A percentile compares a stretch with the other conserved stretches of the same genome.
phyloP scores from a whole-genome alignment of 30 jellyfish, hydroid and myxozoan genomes.

The Hydra vulgaris region DNA sequence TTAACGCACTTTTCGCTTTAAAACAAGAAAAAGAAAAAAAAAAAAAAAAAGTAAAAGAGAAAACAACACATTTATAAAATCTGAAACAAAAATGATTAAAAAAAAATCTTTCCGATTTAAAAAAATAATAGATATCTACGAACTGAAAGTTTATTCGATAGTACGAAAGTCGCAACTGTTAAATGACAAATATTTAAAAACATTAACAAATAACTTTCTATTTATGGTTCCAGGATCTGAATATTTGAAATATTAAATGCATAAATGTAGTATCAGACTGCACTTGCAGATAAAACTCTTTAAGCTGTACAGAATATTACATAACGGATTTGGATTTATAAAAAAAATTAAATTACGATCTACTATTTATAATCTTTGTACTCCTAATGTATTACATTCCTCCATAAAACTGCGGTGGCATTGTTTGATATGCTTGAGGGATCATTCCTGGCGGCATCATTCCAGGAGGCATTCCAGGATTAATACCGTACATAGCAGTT shows the following conservation, averaged over 20 bases:
- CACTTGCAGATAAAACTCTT: no score
- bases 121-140: background rate
- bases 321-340: background rate
- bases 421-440: background rate
- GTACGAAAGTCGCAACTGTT: background rate
- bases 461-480: conserved; percentile 53
- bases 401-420: background rate
- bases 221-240: background rate
- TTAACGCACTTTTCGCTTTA: background rate
- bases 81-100: background rate
- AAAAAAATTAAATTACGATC: background rate
- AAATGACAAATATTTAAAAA: background rate
- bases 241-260: background rate
- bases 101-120: background rate
- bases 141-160: background rate
- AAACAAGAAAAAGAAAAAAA: no score
- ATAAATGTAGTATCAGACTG: no score
- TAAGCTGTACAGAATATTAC: background rate
- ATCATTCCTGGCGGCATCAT: background rate
- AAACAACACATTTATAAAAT: background rate
- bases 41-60: background rate
- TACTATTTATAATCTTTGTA: background rate
- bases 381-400: background rate
- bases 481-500: conserved; percentile 44
- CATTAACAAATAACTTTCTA: background rate